phyloP scores from a whole-genome alignment of 2,888 invertebrate genomes.

The Drosophila cognata region DNA sequence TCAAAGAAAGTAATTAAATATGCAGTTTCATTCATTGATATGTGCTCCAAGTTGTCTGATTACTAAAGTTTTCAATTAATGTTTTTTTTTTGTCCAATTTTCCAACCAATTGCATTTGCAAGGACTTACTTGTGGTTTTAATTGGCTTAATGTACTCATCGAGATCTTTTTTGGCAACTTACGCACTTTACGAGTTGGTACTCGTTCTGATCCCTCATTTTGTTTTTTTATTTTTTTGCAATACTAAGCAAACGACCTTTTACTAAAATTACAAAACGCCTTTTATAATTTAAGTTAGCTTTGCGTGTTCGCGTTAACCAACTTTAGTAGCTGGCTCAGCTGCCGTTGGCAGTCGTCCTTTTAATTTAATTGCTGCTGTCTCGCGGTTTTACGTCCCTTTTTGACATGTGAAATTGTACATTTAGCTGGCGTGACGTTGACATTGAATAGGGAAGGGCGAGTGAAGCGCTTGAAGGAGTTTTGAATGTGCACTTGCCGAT shows the following conservation, averaged over 20 bases:
- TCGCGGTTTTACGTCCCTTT: constrained; percentile 9
- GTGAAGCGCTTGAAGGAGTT: constrained; percentile 5
- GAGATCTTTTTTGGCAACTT: neutral
- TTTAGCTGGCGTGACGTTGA: constrained; percentile 38
- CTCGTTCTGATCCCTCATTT: neutral
- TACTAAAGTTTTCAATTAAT: neutral
- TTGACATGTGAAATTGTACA: constrained; percentile 36
- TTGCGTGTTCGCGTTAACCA: neutral
- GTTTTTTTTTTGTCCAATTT: neutral
- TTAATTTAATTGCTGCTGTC: constrained; percentile 55
- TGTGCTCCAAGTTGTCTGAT: neutral
- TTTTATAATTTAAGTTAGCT: neutral
- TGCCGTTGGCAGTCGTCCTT: constrained; percentile 15
- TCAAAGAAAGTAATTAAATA: neutral
- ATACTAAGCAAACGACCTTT: neutral
- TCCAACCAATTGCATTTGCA: neutral
- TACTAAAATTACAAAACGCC: neutral
- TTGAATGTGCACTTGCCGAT: constrained; percentile 55
- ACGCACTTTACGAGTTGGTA: neutral
- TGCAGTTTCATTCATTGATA: constrained; percentile 1
- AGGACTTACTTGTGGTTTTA: neutral
- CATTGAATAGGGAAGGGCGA: neutral
- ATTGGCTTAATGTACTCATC: neutral
- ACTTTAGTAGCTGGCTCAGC: neutral
- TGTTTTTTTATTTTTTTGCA: neutral